Percentiles rank a stretch among this genome's conserved stretches.
Evolutionary conservation across 2,888 invertebrate species (phyloP).

Genomic region (Apotomis betuletana): DNA sequence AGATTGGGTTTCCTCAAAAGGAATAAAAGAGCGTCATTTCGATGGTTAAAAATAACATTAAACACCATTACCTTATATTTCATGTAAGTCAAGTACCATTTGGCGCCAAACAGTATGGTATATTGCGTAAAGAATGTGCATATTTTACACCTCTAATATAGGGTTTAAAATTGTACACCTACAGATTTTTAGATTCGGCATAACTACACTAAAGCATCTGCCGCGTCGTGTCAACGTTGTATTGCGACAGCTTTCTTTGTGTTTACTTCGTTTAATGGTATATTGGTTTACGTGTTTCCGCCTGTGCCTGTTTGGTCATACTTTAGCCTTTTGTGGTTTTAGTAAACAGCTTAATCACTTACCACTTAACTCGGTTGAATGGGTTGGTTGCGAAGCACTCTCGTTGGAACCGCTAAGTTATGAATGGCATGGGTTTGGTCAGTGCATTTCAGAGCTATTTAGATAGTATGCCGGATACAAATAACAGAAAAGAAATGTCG

Average conservation of each 20-base stretch:
- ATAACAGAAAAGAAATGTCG: too few relatives aligned
- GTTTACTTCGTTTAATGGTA: slow-evolving; percentile 62
- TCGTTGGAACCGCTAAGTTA: slow-evolving; percentile 33
- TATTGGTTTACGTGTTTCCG: slow-evolving; percentile 59
- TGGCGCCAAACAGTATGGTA: neutral
- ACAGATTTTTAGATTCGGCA: slow-evolving; percentile 2
- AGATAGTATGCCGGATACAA: too few relatives aligned
- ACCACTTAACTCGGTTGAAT: slow-evolving; percentile 48
- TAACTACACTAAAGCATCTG: slow-evolving; percentile 21
- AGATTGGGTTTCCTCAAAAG: too few relatives aligned
- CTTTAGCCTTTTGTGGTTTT: slow-evolving; percentile 56
- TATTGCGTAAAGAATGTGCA: neutral
- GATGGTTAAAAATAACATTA: too few relatives aligned
- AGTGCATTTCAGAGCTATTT: slow-evolving; percentile 7
- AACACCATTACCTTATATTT: too few relatives aligned
- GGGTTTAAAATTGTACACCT: slow-evolving; percentile 21
- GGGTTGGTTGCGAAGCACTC: slow-evolving; percentile 34
- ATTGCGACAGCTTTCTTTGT: slow-evolving; percentile 47
- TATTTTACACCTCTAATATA: neutral
- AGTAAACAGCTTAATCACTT: slow-evolving; percentile 52
- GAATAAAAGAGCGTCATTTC: too few relatives aligned
- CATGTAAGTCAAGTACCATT: neutral
- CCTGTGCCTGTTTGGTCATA: slow-evolving; percentile 49
- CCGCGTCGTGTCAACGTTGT: slow-evolving; percentile 35
- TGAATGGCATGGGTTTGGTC: slow-evolving; percentile 7